Percentiles rank a stretch among this genome's conserved stretches.
These are phyloP conservation scores for Euwallacea fornicatus DNA, from an alignment of 1,140 invertebrate genomes.

Conservation along the genomic window DNA sequence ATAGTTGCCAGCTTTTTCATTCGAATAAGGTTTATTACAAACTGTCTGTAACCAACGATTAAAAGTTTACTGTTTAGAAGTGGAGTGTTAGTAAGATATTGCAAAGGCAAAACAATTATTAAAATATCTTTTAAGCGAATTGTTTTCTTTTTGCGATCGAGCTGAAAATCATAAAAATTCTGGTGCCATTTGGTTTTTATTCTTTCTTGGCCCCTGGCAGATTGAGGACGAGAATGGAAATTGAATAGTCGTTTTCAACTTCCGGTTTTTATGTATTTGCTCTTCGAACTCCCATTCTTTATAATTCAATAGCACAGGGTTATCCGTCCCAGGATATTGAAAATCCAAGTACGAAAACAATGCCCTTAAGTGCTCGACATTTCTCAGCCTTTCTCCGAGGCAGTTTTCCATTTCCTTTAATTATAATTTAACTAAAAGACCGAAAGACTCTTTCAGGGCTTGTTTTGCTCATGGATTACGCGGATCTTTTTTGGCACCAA, in stretches of 20 bases:
- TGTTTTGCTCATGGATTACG: neutral
- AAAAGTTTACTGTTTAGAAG: neutral
- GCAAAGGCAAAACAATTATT: no score
- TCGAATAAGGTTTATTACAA: no score
- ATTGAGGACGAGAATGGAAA: conserved; percentile 12
- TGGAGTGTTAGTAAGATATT: neutral
- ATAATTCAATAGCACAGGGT: neutral
- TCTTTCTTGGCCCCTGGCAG: conserved; percentile 1
- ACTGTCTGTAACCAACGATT: neutral
- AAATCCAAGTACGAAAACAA: conserved; percentile 5
- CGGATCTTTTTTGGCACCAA: no score
- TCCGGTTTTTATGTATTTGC: conserved; percentile 11
- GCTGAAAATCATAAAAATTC: conserved; percentile 4
- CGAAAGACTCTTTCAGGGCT: neutral
- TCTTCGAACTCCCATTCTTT: conserved; percentile 3
- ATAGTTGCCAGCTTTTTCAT: no score
- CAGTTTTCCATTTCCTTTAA: conserved; percentile 1
- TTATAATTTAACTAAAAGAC: neutral
- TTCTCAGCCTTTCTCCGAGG: neutral
- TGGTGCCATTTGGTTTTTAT: conserved; percentile 19
- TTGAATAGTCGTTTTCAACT: conserved; percentile 28
- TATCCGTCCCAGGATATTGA: conserved; percentile 2
- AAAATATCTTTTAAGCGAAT: no score
- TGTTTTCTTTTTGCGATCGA: neutral
- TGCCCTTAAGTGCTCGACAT: neutral